Conservation (phyloP, 2,113 vertebrate species). For the Emydocephalus ijimae region DNA sequence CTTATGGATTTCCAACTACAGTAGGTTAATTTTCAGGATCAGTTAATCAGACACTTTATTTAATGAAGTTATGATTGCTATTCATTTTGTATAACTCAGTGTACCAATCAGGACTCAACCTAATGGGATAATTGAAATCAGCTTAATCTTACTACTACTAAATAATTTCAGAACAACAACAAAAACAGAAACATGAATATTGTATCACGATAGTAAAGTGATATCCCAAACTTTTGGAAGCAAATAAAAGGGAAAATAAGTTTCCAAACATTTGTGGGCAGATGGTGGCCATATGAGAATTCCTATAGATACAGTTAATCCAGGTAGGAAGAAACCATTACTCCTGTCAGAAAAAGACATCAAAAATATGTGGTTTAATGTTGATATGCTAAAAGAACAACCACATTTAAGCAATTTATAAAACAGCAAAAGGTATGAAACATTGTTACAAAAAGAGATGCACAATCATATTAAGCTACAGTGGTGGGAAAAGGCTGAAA, state of each 20-base stretch:
- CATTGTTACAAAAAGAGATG: constrained; percentile 21
- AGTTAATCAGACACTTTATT: neutral
- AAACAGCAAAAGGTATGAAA: constrained; percentile 32
- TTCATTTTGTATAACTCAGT: neutral
- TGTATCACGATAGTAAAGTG: neutral
- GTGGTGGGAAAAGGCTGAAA: constrained; percentile 36
- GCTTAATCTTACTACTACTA: neutral
- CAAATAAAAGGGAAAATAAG: neutral
- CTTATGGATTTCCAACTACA: neutral
- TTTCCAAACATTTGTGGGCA: neutral
- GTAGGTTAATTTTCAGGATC: neutral
- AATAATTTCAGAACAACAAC: neutral
- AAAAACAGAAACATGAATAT: neutral
- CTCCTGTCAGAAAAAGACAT: neutral
- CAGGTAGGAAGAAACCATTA: rapidly evolving
- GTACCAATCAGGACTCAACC: neutral
- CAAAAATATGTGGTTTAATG: rapidly evolving
- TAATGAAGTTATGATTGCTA: neutral
- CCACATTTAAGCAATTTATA: rapidly evolving
- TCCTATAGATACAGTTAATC: neutral
- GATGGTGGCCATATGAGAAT: neutral
- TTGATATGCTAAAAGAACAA: constrained; percentile 19
- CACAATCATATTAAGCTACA: neutral
- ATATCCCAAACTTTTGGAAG: neutral
- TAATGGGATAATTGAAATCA: neutral